Evolutionary conservation across 37 sponge, comb jelly and placozoan species (phyloP), one percentile per base, ranked within the genome.

Genomic region (Bolinopsis microptera): DNA sequence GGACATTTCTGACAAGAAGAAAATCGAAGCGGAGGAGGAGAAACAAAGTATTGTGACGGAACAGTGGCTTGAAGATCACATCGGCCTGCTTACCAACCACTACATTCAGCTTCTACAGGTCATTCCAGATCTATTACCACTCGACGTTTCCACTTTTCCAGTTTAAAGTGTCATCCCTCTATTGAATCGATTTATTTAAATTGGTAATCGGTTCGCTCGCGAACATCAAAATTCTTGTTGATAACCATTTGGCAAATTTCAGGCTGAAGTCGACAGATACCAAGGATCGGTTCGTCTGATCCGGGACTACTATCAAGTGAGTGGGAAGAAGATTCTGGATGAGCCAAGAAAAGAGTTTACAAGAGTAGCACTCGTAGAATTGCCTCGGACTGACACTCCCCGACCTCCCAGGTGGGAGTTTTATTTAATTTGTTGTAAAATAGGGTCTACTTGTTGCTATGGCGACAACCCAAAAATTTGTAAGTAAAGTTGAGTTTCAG

Each of bases 31-130:
- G 18, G 96, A 94, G 40, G 83, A 86, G 35, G 98, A 98, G 94
- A 88, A 95, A 34, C 39, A 70, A 31, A 94, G 94, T 13, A 95
- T 98, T 34, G 75, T 83, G 61, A 77, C 68, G 0, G 96, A 98
- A 24, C 93, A 94, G 26, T 98, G 98, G 98, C 61, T 97, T 32
- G 97, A 98, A 92, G 98, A 98, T 93, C 94, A 95, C 48, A 92
- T 94, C 26, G 97, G 97, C 0, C 39, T 96, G 13, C 88, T 96
- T 37, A 92, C 94, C 39, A 98, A 98, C 82, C 94, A 95, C 76
- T 96, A 94, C 90, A 95, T 98, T 32, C 92, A 96, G 5, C 94
- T 98, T 38, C 94, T 98, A 93, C 97, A 98, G 98, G 97, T 96
- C 37, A 5, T 38, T 82, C 35, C 33, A 38, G 74, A 28, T 67